phyloP scores from a whole-genome alignment of 37 sponge, comb jelly and placozoan species.

The Axinella damicornis region DNA sequence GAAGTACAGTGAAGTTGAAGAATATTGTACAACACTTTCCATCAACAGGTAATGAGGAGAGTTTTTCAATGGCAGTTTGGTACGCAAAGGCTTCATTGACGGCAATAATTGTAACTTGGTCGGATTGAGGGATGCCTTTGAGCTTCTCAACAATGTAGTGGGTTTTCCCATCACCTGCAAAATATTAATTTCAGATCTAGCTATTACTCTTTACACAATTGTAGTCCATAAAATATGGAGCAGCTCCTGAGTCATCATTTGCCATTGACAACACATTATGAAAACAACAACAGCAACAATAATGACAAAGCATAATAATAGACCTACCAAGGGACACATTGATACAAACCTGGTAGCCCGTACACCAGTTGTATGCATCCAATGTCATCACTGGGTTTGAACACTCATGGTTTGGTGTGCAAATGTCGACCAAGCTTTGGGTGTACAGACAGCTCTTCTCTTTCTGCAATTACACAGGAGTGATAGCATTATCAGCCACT shows the following conservation, averaged over 20 bases:
- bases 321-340: too few species aligned
- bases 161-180: conserved; percentile 63
- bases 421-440: too few species aligned
- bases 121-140: not conserved
- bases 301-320: too few species aligned
- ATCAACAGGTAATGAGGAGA: not conserved
- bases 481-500: too few species aligned
- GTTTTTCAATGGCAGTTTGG: conserved; percentile 16
- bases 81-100: conserved; percentile 55
- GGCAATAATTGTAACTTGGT: conserved; percentile 8
- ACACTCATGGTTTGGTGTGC: too few species aligned
- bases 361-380: conserved; percentile 51
- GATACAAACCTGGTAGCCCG: conserved; percentile 74
- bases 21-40: conserved; percentile 20
- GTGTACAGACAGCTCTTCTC: too few species aligned
- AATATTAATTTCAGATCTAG: not conserved
- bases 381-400: too few species aligned
- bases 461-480: too few species aligned
- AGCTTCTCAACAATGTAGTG: conserved; percentile 46
- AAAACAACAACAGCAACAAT: too few species aligned
- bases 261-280: too few species aligned
- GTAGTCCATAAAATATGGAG: not conserved
- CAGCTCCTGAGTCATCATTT: too few species aligned
- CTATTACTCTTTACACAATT: not conserved
- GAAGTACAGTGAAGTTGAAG: conserved; percentile 53